These are phyloP conservation scores for Pomacea canaliculata DNA, from an alignment of 2,888 invertebrate genomes.

Conservation along the genomic window DNA sequence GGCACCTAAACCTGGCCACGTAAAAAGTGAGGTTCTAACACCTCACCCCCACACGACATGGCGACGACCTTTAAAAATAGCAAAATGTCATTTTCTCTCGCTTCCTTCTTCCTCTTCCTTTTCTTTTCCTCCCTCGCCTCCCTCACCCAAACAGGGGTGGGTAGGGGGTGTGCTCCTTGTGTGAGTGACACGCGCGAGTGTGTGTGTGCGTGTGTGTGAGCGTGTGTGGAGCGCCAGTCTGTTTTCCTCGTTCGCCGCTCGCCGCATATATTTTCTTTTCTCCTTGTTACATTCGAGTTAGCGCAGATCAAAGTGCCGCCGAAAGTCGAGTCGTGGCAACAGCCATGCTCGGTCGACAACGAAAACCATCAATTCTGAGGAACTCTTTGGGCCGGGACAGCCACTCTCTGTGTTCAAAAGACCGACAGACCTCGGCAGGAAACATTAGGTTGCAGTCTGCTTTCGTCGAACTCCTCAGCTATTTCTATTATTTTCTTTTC, in stretches of 20 bases:
- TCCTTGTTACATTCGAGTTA: constrained; percentile 3
- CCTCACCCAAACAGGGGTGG: no score
- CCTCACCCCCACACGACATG: no score
- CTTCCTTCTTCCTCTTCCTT: no score
- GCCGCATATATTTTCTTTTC: constrained; percentile 21
- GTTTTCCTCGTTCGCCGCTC: constrained; percentile 7
- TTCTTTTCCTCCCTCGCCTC: no score
- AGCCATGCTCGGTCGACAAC: constrained; percentile 17
- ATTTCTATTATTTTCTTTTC: neutral
- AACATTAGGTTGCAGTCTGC: constrained; percentile 4
- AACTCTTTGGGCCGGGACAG: constrained; percentile 4
- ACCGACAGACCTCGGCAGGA: constrained; percentile 2
- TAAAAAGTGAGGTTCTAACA: no score
- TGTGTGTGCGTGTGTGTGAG: no score
- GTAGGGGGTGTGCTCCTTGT: neutral
- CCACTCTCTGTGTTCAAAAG: constrained; percentile 1
- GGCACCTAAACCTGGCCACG: no score
- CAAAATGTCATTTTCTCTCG: no score
- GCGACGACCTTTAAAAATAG: no score
- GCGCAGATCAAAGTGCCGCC: constrained; percentile 10
- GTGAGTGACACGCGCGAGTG: constrained; percentile 7
- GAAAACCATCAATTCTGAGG: constrained; percentile 20
- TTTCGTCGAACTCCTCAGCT: neutral
- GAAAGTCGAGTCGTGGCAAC: constrained; percentile 17
- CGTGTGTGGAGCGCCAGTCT: neutral